These are phyloP conservation scores for Indri indri DNA, from an alignment of 2,113 vertebrate genomes.

Conservation along the genomic window DNA sequence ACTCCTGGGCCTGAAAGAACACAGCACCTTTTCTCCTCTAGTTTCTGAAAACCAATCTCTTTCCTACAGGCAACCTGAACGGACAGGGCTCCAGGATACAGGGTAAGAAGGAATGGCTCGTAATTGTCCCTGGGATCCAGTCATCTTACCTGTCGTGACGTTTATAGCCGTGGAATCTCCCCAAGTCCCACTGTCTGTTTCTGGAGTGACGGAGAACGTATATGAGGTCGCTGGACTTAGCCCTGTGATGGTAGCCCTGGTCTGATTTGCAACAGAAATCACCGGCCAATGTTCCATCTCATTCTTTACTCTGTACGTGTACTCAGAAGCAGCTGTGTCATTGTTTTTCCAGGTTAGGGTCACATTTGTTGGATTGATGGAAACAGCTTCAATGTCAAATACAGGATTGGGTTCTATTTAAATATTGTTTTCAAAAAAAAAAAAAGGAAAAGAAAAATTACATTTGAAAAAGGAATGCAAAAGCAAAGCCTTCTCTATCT, in stretches of 20 bases:
- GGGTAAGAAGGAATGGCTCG: neutral
- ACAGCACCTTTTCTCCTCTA: neutral
- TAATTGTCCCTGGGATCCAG: neutral
- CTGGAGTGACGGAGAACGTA: neutral
- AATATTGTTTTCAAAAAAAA: neutral
- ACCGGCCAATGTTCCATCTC: fast-evolving
- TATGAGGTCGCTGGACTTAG: slow-evolving; percentile 19
- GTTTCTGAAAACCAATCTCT: neutral
- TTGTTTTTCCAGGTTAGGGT: fast-evolving
- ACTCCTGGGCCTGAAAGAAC: neutral
- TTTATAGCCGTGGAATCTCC: fast-evolving
- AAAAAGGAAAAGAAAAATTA: neutral
- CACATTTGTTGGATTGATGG: neutral
- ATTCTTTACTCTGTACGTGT: fast-evolving
- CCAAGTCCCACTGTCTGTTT: fast-evolving
- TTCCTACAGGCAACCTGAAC: neutral
- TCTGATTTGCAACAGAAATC: fast-evolving
- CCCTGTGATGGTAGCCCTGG: fast-evolving
- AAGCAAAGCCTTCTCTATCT: neutral
- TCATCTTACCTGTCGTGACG: slow-evolving; percentile 13
- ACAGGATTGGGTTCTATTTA: neutral
- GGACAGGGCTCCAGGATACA: neutral
- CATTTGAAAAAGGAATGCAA: neutral
- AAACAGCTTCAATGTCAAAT: neutral
- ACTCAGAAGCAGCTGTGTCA: fast-evolving